Percentiles rank a stretch among this genome's conserved stretches.
Conservation (phyloP, 2,113 vertebrate genomes). For the Macroglossus sobrinus region DNA sequence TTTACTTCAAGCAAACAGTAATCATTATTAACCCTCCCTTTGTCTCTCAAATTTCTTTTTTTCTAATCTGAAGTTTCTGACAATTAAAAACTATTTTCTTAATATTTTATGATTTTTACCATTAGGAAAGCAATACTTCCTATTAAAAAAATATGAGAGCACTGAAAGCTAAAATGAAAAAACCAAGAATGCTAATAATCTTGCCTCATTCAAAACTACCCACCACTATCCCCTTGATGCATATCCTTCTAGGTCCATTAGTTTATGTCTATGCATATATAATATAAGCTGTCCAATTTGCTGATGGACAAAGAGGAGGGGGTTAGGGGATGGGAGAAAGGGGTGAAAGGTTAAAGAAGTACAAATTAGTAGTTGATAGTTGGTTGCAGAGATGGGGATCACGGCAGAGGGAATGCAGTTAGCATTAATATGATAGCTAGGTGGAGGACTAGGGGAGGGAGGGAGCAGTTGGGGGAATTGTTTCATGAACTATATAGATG, state of each 20-base stretch:
- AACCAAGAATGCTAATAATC: background rate
- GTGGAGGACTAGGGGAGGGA: too few relatives aligned
- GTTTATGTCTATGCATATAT: background rate
- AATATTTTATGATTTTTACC: background rate
- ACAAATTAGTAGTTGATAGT: too few relatives aligned
- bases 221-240: background rate
- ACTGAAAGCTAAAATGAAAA: background rate
- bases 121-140: background rate
- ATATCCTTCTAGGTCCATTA: background rate
- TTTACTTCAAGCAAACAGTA: background rate
- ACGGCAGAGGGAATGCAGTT: too few relatives aligned
- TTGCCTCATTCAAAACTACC: background rate
- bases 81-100: conserved; percentile 12
- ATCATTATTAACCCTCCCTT: background rate
- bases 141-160: background rate
- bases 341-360: too few relatives aligned
- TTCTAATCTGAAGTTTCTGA: background rate
- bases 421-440: too few relatives aligned
- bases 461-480: too few relatives aligned
- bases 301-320: too few relatives aligned
- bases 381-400: too few relatives aligned
- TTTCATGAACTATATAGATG: too few relatives aligned
- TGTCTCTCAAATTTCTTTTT: background rate
- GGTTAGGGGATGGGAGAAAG: too few relatives aligned
- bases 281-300: background rate